Evolutionary conservation across 2,797 vertebrate species (phyloP).

Genomic region (Pteropus rufus): DNA sequence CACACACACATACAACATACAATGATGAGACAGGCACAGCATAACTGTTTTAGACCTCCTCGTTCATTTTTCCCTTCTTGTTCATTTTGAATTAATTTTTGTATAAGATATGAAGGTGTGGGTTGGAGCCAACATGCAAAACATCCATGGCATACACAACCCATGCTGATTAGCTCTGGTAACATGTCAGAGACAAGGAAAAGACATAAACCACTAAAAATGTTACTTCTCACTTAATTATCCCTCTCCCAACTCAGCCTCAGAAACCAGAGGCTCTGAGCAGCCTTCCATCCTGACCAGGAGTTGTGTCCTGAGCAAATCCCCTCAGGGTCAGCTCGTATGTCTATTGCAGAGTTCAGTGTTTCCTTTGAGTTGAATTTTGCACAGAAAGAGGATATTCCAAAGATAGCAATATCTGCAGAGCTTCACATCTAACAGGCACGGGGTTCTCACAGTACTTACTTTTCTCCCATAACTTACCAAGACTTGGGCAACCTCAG

Average conservation of each 20-base stretch:
- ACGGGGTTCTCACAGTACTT: accelerated
- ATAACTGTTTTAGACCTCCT: not conserved
- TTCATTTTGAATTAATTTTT: not conserved
- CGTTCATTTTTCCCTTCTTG: not conserved
- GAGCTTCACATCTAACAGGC: not conserved
- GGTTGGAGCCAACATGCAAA: accelerated
- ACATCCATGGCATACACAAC: accelerated
- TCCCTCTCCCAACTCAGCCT: not conserved
- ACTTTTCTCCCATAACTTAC: too few species aligned
- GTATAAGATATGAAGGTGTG: not conserved
- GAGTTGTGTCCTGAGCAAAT: not conserved
- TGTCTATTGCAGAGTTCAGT: not conserved
- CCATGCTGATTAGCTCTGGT: accelerated
- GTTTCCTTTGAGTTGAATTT: not conserved
- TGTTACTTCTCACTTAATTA: not conserved
- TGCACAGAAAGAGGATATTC: not conserved
- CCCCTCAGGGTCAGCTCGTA: not conserved
- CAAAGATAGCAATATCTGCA: too few species aligned
- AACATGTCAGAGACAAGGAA: not conserved
- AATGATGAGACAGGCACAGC: not conserved
- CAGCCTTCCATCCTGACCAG: not conserved
- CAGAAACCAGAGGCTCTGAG: not conserved
- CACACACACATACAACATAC: not conserved
- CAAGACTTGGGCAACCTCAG: accelerated
- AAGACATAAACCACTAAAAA: not conserved